Evolutionary conservation across 2,797 vertebrate species (phyloP).

Genomic region (Hapalemur alaotrensis): DNA sequence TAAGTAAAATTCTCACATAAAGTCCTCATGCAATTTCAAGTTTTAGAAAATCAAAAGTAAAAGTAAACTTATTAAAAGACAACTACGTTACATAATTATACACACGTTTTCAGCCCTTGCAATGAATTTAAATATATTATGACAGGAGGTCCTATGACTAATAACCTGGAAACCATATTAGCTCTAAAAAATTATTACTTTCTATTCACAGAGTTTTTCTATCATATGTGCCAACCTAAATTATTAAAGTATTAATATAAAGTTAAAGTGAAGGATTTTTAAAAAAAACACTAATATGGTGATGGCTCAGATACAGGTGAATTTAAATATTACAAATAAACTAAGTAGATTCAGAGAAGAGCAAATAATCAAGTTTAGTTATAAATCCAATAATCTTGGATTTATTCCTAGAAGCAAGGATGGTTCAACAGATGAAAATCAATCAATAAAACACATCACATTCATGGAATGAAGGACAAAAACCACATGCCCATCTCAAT

Average conservation of each 20-base stretch:
- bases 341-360: not conserved
- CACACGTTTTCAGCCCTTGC: not conserved
- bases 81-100: not conserved
- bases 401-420: not conserved
- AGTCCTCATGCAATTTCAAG: constrained; percentile 14
- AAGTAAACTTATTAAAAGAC: constrained; percentile 32
- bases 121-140: constrained; percentile 28
- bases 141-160: not conserved
- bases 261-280: not conserved
- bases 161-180: constrained; percentile 5
- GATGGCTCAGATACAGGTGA: not conserved
- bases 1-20: constrained; percentile 34
- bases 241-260: constrained; percentile 21
- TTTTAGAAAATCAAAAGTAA: constrained; percentile 22
- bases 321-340: constrained; percentile 18
- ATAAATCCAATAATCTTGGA: not conserved
- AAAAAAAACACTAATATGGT: constrained; percentile 3
- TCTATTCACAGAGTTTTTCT: not conserved
- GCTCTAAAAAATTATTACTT: constrained; percentile 37
- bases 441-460: not conserved
- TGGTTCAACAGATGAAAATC: not conserved
- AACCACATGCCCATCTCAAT: not conserved
- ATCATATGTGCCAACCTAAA: not conserved
- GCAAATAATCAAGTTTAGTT: not conserved
- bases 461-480: not conserved